phyloP scores from a whole-genome alignment of 2,797 vertebrate species.

The Anas bernieri region DNA sequence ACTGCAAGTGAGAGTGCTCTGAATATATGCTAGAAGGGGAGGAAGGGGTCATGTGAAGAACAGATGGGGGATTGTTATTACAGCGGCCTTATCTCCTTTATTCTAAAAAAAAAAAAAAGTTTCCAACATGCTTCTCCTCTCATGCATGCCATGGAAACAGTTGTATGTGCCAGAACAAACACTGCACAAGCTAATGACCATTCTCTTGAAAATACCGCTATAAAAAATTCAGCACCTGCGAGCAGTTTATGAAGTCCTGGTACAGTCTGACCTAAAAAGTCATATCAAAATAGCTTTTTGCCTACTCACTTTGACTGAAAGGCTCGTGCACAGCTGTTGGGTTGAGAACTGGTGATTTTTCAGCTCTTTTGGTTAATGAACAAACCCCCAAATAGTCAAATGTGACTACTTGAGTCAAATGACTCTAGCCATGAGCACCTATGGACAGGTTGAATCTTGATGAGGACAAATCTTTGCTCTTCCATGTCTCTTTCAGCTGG shows the following conservation, averaged over 20 bases:
- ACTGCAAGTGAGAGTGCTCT: not conserved
- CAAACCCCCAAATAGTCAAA: not conserved
- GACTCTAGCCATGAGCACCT: not conserved
- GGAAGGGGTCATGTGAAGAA: not conserved
- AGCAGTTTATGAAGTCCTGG: conserved; percentile 39
- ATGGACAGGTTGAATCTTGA: not conserved
- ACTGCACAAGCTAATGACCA: conserved; percentile 49
- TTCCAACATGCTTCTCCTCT: not conserved
- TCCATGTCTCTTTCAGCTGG: not conserved
- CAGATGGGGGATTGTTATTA: conserved; percentile 19
- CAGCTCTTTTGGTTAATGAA: conserved; percentile 4
- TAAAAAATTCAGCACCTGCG: conserved; percentile 59
- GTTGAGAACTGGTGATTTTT: conserved; percentile 35
- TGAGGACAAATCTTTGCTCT: not conserved
- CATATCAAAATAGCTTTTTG: conserved; percentile 52
- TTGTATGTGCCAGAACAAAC: conserved; percentile 52
- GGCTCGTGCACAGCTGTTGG: not conserved
- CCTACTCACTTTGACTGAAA: conserved; percentile 35
- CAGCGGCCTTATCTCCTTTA: conserved; percentile 10
- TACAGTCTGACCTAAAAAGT: conserved; percentile 63
- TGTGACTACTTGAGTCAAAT: not conserved
- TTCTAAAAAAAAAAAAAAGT: not conserved
- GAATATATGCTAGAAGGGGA: not conserved
- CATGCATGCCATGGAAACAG: conserved; percentile 47
- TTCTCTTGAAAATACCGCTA: conserved; percentile 59